These are phyloP conservation scores for Brachyrhaphis roseni DNA, from an alignment of 2,797 vertebrate species.

Conservation along the genomic window DNA sequence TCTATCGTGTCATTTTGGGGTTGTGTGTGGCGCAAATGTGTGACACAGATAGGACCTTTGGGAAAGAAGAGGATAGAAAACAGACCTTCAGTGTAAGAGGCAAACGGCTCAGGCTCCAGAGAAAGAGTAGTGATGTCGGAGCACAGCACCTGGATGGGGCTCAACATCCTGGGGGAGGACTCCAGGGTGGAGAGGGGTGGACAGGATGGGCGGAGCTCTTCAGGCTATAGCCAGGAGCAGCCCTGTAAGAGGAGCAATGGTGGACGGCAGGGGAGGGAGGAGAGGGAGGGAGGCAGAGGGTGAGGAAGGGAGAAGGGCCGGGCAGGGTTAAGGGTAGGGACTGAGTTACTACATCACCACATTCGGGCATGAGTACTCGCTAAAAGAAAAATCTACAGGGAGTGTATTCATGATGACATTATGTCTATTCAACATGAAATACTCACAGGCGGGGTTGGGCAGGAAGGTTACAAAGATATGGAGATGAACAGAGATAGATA, in stretches of 20 bases:
- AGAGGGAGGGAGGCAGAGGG: constrained; percentile 44
- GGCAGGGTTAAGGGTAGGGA: constrained; percentile 63
- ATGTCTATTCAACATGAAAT: constrained; percentile 36
- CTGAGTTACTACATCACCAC: constrained; percentile 77
- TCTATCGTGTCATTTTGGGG: constrained; percentile 43
- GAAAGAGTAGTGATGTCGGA: constrained; percentile 86
- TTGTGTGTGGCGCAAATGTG: constrained; percentile 44
- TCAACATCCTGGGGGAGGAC: constrained; percentile 85
- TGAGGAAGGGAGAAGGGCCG: constrained; percentile 30
- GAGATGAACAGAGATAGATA: constrained; percentile 46
- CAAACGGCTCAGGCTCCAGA: constrained; percentile 85
- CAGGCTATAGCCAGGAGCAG: constrained; percentile 84
- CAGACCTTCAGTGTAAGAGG: constrained; percentile 86
- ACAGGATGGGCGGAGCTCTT: constrained; percentile 81
- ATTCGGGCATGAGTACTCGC: constrained; percentile 60
- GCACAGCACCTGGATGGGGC: constrained; percentile 85
- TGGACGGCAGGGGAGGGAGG: constrained; percentile 51
- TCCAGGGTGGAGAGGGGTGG: constrained; percentile 82
- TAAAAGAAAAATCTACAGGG: constrained; percentile 43
- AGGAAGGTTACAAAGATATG: constrained; percentile 40
- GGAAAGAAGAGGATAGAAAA: constrained; percentile 75
- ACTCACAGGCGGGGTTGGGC: constrained; percentile 35
- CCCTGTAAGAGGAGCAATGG: constrained; percentile 83
- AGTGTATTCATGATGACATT: constrained; percentile 42
- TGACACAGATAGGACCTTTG: constrained; percentile 48